These are phyloP conservation scores for Ptychoptera albimana DNA, from an alignment of 2,888 invertebrate species.

Conservation along the genomic window DNA sequence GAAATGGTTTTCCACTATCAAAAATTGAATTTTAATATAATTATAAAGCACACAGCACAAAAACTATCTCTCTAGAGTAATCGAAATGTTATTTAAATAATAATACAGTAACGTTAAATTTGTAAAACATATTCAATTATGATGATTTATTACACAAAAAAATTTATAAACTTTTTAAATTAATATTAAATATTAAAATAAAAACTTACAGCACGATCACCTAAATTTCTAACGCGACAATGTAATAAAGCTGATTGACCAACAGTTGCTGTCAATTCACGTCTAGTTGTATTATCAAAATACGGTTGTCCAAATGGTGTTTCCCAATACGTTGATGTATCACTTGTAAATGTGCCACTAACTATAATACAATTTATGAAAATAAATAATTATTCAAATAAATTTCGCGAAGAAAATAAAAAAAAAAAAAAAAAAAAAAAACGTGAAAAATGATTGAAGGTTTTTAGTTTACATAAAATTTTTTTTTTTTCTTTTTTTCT, in stretches of 20 bases:
- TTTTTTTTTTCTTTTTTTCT: too few relatives aligned
- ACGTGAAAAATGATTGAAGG: too few relatives aligned
- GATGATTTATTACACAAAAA: too few relatives aligned
- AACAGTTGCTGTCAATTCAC: conserved; percentile 73
- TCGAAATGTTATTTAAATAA: too few relatives aligned
- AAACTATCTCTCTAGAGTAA: too few relatives aligned
- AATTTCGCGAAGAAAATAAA: too few relatives aligned
- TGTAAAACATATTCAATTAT: too few relatives aligned
- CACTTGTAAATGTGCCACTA: neutral
- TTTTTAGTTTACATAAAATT: too few relatives aligned
- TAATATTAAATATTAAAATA: neutral
- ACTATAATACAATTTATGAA: too few relatives aligned
- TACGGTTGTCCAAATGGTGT: conserved; percentile 68
- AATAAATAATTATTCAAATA: too few relatives aligned
- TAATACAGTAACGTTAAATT: too few relatives aligned
- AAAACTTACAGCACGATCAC: conserved; percentile 69
- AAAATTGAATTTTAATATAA: neutral
- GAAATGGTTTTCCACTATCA: neutral
- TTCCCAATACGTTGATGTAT: conserved; percentile 22
- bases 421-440: too few relatives aligned
- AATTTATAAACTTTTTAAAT: neutral
- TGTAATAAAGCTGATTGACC: conserved; percentile 75
- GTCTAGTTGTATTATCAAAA: conserved; percentile 73
- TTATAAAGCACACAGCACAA: neutral
- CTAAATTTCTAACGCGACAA: conserved; percentile 72